Conservation (phyloP, 2,888 invertebrate species). For the Dascillus cervinus region DNA sequence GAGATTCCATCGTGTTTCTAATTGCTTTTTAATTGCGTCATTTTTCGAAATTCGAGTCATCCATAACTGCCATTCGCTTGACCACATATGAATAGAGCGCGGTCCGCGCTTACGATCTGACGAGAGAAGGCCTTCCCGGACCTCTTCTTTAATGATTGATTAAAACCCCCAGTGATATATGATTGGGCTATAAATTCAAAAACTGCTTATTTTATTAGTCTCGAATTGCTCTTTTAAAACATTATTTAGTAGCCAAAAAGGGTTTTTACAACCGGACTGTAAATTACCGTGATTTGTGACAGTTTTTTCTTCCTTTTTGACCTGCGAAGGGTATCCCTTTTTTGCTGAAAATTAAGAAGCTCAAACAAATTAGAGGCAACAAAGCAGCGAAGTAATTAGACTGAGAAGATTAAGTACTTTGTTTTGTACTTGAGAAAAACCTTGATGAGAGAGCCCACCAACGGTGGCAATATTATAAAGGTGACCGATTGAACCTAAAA, state of each 20-base stretch:
- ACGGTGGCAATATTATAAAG: constrained; percentile 11
- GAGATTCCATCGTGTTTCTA: too few relatives aligned
- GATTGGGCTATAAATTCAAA: neutral
- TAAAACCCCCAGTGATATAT: neutral
- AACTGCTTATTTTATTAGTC: neutral
- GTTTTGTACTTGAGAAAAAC: constrained; percentile 12
- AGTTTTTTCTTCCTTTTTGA: too few relatives aligned
- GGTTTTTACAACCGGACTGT: neutral
- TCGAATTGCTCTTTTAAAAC: neutral
- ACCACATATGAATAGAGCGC: neutral
- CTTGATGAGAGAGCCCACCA: constrained; percentile 14
- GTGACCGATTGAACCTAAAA: constrained; percentile 12
- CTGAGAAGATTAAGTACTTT: constrained; percentile 15
- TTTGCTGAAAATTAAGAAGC: too few relatives aligned
- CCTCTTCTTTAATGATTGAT: neutral
- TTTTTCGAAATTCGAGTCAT: too few relatives aligned
- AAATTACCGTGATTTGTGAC: neutral
- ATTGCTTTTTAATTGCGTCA: too few relatives aligned
- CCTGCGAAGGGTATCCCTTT: too few relatives aligned
- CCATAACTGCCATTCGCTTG: neutral
- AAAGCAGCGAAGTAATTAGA: too few relatives aligned
- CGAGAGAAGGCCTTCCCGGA: neutral
- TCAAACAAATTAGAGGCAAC: too few relatives aligned
- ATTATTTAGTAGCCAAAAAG: neutral
- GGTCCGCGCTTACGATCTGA: neutral